Conservation (phyloP, 2,888 invertebrate species). For the Junonia oenone region DNA sequence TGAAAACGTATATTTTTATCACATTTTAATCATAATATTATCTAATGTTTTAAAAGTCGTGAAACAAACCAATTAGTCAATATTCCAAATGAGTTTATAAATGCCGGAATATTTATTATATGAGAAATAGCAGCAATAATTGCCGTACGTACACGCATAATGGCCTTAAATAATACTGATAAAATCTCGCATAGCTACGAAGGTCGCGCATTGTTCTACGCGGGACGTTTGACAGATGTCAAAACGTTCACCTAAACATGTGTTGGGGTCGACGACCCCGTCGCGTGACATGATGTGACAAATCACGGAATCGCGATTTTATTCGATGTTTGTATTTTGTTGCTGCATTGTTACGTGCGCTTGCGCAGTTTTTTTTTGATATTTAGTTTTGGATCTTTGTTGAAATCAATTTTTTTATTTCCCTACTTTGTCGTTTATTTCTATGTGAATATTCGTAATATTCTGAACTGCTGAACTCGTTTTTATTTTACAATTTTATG, state of each 20-base stretch:
- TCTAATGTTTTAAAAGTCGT: too few species aligned
- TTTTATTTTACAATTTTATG: too few species aligned
- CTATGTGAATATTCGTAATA: too few species aligned
- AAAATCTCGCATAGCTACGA: neutral
- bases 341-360: neutral
- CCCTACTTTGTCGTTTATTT: too few species aligned
- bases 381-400: neutral
- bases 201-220: slow-evolving; percentile 5
- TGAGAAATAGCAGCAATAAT: neutral
- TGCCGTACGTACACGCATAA: neutral
- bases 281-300: neutral
- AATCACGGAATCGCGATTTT: neutral
- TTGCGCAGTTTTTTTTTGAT: neutral
- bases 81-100: too few species aligned
- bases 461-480: too few species aligned
- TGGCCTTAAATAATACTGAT: neutral
- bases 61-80: too few species aligned
- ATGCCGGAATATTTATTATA: too few species aligned
- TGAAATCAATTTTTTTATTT: neutral
- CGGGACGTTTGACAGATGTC: neutral
- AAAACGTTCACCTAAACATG: neutral
- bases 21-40: too few species aligned
- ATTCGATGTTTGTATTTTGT: neutral
- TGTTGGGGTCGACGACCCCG: neutral
- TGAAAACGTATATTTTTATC: too few species aligned